phyloP scores from a whole-genome alignment of 2,797 vertebrate species.

The Halcyon chelicuti region DNA sequence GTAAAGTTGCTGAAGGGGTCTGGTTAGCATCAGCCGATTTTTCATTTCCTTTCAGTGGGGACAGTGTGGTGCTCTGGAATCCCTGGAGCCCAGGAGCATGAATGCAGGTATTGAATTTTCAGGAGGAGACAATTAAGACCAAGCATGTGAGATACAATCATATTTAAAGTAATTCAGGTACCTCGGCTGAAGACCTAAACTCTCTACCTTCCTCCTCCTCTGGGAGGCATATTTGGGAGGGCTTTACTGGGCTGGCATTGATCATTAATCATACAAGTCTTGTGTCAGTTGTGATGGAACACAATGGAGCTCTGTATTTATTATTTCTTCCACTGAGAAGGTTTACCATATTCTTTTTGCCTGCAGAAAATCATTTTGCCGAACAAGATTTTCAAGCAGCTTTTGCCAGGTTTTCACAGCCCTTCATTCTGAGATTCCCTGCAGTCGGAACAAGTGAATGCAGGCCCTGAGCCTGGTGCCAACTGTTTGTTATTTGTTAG shows the following conservation, averaged over 20 bases:
- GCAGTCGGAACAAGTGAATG: neutral
- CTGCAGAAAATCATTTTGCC: conserved; percentile 5
- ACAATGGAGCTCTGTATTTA: conserved; percentile 31
- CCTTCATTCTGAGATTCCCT: neutral
- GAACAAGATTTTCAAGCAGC: neutral
- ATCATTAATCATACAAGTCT: conserved; percentile 5
- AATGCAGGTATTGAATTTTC: conserved; percentile 77
- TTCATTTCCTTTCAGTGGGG: conserved; percentile 84
- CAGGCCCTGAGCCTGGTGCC: neutral
- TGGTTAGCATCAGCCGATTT: conserved; percentile 81
- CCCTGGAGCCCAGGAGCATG: conserved; percentile 70
- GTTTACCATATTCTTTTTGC: neutral
- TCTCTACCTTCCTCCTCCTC: neutral
- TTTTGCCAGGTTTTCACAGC: neutral
- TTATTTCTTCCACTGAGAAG: conserved; percentile 26
- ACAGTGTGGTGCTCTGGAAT: conserved; percentile 75
- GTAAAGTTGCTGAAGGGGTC: conserved; percentile 77
- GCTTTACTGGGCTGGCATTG: conserved; percentile 7
- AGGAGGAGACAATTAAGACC: conserved; percentile 72
- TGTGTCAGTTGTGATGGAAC: neutral
- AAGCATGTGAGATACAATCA: conserved; percentile 58
- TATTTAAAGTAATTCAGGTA: conserved; percentile 67
- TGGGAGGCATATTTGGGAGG: neutral
- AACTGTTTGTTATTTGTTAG: neutral
- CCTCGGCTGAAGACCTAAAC: conserved; percentile 32